Evolutionary conservation across 2,888 invertebrate genomes (phyloP).

Genomic region (Chironomus riparius): DNA sequence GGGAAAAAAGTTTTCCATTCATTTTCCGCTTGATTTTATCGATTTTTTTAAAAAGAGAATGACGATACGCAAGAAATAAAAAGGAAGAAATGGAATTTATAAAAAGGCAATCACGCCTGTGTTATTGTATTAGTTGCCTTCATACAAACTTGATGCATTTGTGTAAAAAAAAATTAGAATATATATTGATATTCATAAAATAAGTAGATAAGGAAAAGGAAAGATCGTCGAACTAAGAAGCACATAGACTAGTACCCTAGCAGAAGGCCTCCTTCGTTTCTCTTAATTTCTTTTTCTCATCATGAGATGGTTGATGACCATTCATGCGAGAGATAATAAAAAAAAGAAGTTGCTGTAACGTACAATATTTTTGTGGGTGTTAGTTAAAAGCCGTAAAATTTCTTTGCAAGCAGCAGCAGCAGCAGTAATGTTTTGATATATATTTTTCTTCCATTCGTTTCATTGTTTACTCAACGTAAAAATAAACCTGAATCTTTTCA

Average conservation of each 20-base stretch:
- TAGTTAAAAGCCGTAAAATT: background rate
- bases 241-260: background rate
- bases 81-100: slow-evolving; percentile 2
- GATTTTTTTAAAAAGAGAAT: background rate
- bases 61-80: background rate
- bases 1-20: background rate
- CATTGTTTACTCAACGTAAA: background rate
- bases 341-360: background rate
- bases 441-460: background rate
- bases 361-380: background rate
- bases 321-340: background rate
- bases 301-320: slow-evolving; percentile 3
- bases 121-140: background rate
- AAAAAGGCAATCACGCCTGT: background rate
- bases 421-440: background rate
- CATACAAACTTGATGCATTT: background rate
- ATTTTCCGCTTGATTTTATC: background rate
- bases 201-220: background rate
- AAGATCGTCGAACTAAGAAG: background rate
- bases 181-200: background rate
- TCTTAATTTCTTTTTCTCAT: background rate
- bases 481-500: background rate
- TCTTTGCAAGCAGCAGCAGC: background rate
- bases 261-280: background rate
- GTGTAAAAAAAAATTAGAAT: too few relatives aligned